phyloP scores from a whole-genome alignment of 2,888 invertebrate genomes.

The Eugnorisma glareosa region DNA sequence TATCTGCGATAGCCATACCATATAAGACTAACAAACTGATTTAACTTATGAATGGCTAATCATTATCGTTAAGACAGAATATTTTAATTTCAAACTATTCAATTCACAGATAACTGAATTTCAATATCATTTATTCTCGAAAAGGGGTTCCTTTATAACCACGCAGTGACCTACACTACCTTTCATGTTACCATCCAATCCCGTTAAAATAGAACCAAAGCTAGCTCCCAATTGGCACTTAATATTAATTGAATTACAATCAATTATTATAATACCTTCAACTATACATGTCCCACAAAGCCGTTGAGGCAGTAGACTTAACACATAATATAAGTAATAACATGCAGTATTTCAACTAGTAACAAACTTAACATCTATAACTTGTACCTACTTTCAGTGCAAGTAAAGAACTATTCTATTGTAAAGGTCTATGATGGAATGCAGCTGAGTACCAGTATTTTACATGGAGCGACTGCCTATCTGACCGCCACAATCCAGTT shows the following conservation, averaged over 20 bases:
- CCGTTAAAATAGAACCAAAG: slow-evolving; percentile 25
- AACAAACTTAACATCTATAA: background rate
- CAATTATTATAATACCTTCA: slow-evolving; percentile 32
- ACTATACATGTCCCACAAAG: slow-evolving; percentile 13
- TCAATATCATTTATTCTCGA: background rate
- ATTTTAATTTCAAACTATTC: background rate
- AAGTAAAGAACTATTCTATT: too few relatives aligned
- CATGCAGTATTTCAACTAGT: background rate
- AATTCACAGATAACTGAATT: background rate
- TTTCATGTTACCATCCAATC: slow-evolving; percentile 4
- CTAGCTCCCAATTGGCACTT: slow-evolving; percentile 16
- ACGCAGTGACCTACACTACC: background rate
- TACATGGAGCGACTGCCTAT: too few relatives aligned
- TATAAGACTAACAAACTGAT: background rate
- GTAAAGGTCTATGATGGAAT: background rate
- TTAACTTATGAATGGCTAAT: background rate
- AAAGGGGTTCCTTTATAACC: background rate
- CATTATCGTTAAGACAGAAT: background rate
- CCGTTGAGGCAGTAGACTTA: background rate
- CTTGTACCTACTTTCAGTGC: too few relatives aligned
- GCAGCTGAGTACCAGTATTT: too few relatives aligned
- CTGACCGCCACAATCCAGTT: too few relatives aligned
- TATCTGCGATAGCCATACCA: too few relatives aligned
- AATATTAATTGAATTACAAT: slow-evolving; percentile 51
- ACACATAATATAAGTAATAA: background rate